Evolutionary conservation across 2,113 vertebrate species (phyloP).

Genomic region (Dipodomys ordii): DNA sequence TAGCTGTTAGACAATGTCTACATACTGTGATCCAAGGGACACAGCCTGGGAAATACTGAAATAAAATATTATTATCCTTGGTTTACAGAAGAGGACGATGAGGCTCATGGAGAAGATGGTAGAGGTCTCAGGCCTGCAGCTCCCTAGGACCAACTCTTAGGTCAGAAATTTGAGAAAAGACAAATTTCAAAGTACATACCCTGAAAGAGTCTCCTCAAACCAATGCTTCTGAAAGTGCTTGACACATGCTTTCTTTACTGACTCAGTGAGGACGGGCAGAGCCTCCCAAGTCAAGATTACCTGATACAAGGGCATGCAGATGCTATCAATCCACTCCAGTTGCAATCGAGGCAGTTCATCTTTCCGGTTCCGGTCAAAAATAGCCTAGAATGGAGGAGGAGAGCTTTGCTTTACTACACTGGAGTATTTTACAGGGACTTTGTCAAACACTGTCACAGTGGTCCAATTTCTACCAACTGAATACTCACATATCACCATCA

Average conservation of each 20-base stretch:
- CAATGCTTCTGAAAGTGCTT: not conserved
- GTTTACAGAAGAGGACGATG: not conserved
- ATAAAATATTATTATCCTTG: constrained; percentile 31
- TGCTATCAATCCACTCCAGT: constrained; percentile 98
- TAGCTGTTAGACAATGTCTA: not conserved
- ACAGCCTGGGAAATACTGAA: constrained; percentile 22
- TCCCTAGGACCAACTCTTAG: not conserved
- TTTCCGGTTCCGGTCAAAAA: constrained; percentile 99
- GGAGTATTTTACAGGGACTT: constrained; percentile 76
- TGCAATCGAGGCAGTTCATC: constrained; percentile 97
- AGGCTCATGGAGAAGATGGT: not conserved
- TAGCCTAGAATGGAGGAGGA: constrained; percentile 90
- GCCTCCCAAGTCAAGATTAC: constrained; percentile 86
- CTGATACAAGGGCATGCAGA: constrained; percentile 97
- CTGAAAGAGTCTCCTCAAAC: not conserved
- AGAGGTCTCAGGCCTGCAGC: not conserved
- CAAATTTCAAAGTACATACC: not conserved
- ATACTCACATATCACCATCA: constrained; percentile 76
- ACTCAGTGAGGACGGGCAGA: constrained; percentile 8
- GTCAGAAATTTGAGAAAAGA: not conserved
- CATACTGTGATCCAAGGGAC: not conserved
- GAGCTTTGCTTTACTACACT: constrained; percentile 71
- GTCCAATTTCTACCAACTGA: constrained; percentile 77
- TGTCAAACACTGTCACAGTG: constrained; percentile 68
- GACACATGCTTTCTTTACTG: not conserved